Percentiles rank a stretch among this genome's conserved stretches.
Evolutionary conservation across 2,797 vertebrate species (phyloP).

Genomic region (Chloroceryle inda): DNA sequence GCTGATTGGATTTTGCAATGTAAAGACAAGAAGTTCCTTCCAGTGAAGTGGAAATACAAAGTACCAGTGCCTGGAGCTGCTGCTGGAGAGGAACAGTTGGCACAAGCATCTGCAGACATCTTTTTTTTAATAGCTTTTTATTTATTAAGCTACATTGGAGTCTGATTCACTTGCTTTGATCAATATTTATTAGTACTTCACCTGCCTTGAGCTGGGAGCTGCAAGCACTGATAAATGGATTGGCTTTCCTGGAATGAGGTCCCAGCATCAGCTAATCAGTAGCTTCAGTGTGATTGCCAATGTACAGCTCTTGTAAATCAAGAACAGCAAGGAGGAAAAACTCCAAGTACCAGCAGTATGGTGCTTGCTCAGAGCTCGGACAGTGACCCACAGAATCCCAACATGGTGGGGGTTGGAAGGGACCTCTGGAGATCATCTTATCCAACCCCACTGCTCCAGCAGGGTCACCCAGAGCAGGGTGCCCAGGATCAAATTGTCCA

Average conservation of each 20-base stretch:
- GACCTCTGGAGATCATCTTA: background rate
- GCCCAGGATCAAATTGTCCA: background rate
- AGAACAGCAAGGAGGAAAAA: background rate
- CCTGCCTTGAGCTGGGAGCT: constrained; percentile 13
- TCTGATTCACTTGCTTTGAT: background rate
- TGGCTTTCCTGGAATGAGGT: constrained; percentile 9
- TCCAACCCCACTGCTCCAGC: background rate
- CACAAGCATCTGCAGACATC: background rate
- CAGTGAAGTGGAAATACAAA: background rate
- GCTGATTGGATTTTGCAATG: background rate
- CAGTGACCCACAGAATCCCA: background rate
- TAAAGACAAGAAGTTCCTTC: background rate
- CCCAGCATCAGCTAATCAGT: background rate
- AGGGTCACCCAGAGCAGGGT: background rate
- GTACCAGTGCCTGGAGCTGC: background rate
- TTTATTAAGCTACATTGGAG: constrained; percentile 37
- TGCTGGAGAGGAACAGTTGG: background rate
- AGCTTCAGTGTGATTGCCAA: background rate
- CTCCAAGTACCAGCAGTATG: accelerated
- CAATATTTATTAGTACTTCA: background rate
- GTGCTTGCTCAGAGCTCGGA: background rate
- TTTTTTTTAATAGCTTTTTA: constrained; percentile 24
- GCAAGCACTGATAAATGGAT: constrained; percentile 31
- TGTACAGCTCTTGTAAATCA: background rate
- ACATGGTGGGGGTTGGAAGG: background rate